A percentile compares a stretch with the other conserved stretches of the same genome.
These are phyloP conservation scores for Equus quagga DNA, from an alignment of 2,113 vertebrate species.

Conservation along the genomic window DNA sequence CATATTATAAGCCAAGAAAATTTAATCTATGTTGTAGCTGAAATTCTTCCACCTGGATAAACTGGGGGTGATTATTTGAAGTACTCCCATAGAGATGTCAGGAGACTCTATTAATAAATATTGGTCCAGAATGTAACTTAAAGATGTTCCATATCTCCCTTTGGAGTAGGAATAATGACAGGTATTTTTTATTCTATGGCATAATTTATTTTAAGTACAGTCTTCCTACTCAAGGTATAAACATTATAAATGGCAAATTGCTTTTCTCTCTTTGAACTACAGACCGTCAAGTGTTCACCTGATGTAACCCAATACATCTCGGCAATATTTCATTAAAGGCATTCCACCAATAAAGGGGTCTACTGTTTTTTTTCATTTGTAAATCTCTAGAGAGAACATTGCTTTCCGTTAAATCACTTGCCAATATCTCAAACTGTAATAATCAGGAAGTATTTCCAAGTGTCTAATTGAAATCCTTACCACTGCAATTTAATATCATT, in stretches of 20 bases:
- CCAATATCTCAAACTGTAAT: constrained; percentile 25
- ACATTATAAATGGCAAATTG: background rate
- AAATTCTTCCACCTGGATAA: constrained; percentile 62
- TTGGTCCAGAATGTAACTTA: background rate
- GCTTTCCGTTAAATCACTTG: constrained; percentile 8
- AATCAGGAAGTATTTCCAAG: constrained; percentile 28
- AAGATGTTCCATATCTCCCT: background rate
- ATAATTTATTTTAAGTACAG: constrained; percentile 39
- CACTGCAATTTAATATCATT: constrained; percentile 37
- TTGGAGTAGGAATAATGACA: background rate
- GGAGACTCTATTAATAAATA: constrained; percentile 15
- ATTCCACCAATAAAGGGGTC: background rate
- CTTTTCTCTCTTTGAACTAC: background rate
- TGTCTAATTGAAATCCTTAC: constrained; percentile 45
- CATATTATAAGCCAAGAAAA: constrained; percentile 40
- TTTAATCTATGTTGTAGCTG: constrained; percentile 24
- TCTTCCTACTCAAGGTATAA: background rate
- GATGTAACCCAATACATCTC: background rate
- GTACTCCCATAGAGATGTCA: background rate
- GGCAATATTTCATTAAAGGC: background rate
- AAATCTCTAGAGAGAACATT: background rate
- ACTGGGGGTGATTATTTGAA: constrained; percentile 44
- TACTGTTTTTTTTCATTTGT: background rate
- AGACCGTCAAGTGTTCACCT: constrained; percentile 24
- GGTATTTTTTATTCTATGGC: background rate